A percentile compares a stretch with the other conserved stretches of the same genome.
phyloP scores from a whole-genome alignment of 2,113 vertebrate species.

The Elgaria multicarinata region DNA sequence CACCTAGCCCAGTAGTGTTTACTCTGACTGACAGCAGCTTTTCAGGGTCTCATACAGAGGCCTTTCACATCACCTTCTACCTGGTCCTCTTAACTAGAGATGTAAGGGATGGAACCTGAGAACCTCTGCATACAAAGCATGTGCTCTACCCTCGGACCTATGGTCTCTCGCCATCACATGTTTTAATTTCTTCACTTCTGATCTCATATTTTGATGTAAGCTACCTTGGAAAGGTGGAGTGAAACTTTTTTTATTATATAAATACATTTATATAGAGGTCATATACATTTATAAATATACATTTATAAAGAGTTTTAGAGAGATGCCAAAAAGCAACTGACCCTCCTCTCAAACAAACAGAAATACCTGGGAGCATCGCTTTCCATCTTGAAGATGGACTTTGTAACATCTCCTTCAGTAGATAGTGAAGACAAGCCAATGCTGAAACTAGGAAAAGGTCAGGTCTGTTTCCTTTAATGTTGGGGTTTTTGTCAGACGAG shows the following conservation, averaged over 20 bases:
- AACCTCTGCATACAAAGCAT: not conserved
- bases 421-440: slow-evolving; percentile 22
- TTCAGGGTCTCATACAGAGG: not conserved
- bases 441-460: slow-evolving; percentile 22
- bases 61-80: not conserved
- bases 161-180: no score
- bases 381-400: not conserved
- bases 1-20: not conserved
- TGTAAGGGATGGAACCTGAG: not conserved
- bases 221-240: not conserved
- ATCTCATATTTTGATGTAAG: not conserved
- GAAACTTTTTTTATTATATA: not conserved
- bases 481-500: slow-evolving; percentile 47
- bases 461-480: slow-evolving; percentile 56
- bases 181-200: not conserved
- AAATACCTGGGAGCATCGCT: not conserved
- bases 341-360: not conserved
- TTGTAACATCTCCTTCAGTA: not conserved
- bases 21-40: not conserved
- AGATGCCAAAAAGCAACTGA: not conserved
- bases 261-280: not conserved
- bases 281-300: not conserved
- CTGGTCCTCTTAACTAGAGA: no score
- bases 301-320: not conserved
- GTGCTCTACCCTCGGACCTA: not conserved